phyloP scores from a whole-genome alignment of 2,888 invertebrate genomes.

The Zygaena filipendulae region DNA sequence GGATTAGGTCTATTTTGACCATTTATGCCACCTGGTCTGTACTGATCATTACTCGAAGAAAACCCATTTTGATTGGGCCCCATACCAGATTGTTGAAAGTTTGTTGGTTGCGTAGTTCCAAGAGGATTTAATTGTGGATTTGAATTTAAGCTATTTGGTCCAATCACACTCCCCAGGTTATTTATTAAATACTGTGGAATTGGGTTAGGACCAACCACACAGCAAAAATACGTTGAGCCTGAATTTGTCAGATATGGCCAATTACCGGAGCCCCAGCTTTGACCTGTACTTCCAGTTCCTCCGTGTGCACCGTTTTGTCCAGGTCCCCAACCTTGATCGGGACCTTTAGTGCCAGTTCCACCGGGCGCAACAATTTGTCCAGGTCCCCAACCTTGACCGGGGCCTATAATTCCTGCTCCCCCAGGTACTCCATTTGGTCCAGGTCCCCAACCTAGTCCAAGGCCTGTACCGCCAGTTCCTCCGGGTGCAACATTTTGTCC shows the following conservation, averaged over 20 bases:
- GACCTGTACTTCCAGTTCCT: conserved; percentile 6
- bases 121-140: too few relatives aligned
- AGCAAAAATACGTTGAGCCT: conserved; percentile 29
- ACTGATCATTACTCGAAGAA: too few relatives aligned
- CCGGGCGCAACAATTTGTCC: conserved; percentile 6
- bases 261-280: conserved; percentile 2
- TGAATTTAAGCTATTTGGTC: too few relatives aligned
- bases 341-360: conserved; percentile 1
- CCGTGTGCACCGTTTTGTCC: conserved; percentile 7
- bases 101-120: too few relatives aligned
- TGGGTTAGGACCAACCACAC: conserved; percentile 24
- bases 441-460: conserved; percentile 11
- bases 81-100: too few relatives aligned
- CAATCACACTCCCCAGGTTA: too few relatives aligned
- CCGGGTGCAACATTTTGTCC: too few relatives aligned
- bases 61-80: too few relatives aligned
- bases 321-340: conserved; percentile 1
- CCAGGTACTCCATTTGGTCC: too few relatives aligned
- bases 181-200: conserved; percentile 15
- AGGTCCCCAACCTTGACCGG: conserved; percentile 11
- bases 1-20: conserved; percentile 2
- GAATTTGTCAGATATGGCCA: conserved; percentile 14
- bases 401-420: conserved; percentile 14
- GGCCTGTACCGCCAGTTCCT: too few relatives aligned
- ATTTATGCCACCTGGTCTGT: conserved; percentile 5